A percentile compares a stretch with the other conserved stretches of the same genome.
Evolutionary conservation across 2,888 invertebrate genomes (phyloP).

Genomic region (Zonitis immaculata): DNA sequence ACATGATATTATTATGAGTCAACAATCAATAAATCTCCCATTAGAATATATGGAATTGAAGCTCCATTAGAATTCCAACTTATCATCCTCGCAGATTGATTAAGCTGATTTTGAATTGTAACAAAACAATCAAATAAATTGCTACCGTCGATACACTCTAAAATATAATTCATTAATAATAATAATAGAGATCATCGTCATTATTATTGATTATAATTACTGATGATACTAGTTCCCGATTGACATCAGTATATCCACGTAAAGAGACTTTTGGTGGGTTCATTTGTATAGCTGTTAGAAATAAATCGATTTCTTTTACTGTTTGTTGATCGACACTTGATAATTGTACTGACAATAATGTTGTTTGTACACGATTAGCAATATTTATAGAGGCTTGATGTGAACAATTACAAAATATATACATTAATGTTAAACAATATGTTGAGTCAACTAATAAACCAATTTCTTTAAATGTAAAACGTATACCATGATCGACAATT

Average conservation of each 20-base stretch:
- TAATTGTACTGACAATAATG: constrained; percentile 57
- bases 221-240: constrained; percentile 60
- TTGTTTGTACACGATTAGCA: constrained; percentile 60
- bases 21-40: too few species aligned
- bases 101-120: constrained; percentile 61
- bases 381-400: constrained; percentile 62
- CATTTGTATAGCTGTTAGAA: constrained; percentile 65
- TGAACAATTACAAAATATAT: constrained; percentile 63
- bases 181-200: constrained; percentile 5
- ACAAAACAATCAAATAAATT: constrained; percentile 61
- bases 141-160: constrained; percentile 63
- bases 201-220: constrained; percentile 51
- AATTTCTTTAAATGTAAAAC: constrained; percentile 63
- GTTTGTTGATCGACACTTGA: constrained; percentile 56
- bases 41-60: too few species aligned
- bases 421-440: constrained; percentile 59
- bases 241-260: constrained; percentile 62
- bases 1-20: too few species aligned
- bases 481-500: constrained; percentile 62
- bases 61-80: too few species aligned
- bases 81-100: constrained; percentile 29
- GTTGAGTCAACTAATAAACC: constrained; percentile 60
- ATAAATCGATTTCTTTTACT: constrained; percentile 63
- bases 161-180: constrained; percentile 27
- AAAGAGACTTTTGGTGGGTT: constrained; percentile 66